phyloP scores from a whole-genome alignment of 2,888 invertebrate species.

The Drosophila gaucha region DNA sequence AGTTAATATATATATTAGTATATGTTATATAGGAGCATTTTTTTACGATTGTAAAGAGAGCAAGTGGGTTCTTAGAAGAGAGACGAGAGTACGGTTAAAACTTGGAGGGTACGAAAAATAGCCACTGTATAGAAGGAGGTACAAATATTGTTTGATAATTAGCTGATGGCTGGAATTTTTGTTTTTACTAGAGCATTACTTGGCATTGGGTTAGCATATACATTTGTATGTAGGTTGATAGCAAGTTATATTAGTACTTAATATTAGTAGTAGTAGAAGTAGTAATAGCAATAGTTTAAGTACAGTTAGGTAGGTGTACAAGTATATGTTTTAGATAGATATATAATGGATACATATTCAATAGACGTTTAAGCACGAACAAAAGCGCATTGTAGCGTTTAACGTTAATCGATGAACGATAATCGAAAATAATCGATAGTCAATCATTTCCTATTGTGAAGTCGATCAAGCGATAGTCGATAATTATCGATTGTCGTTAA shows the following conservation, averaged over 20 bases:
- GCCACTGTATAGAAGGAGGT: neutral
- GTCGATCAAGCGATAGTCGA: neutral
- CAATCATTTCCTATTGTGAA: neutral
- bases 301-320: constrained; percentile 15
- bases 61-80: neutral
- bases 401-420: constrained; percentile 25
- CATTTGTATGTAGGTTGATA: constrained; percentile 38
- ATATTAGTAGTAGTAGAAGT: constrained; percentile 23
- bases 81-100: constrained; percentile 5
- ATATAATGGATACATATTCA: constrained; percentile 29
- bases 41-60: constrained; percentile 1
- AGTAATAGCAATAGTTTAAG: constrained; percentile 21
- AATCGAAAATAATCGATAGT: neutral
- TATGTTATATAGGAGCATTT: neutral
- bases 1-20: neutral
- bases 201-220: constrained; percentile 25
- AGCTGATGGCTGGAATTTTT: constrained; percentile 14
- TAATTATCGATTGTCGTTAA: neutral
- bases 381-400: constrained; percentile 72
- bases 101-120: constrained; percentile 6
- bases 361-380: constrained; percentile 71
- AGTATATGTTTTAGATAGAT: constrained; percentile 34
- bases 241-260: constrained; percentile 31
- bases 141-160: constrained; percentile 3
- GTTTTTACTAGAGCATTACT: constrained; percentile 9